Evolutionary conservation across 2,797 vertebrate genomes (phyloP).

Genomic region (Erithacus rubecula): DNA sequence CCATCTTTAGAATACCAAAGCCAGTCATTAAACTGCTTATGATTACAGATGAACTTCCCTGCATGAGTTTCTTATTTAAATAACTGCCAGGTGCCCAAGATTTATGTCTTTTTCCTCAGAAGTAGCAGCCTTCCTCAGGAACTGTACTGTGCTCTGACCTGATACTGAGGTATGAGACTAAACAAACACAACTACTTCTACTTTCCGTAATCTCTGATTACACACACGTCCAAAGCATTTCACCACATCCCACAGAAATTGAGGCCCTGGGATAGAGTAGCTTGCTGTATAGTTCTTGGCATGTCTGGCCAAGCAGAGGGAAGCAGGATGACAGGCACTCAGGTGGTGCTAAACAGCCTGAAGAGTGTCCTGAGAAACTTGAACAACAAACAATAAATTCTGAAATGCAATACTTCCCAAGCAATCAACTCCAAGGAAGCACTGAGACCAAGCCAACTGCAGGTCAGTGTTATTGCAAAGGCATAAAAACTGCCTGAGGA

Average conservation of each 20-base stretch:
- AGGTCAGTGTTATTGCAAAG: neutral
- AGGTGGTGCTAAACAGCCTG: neutral
- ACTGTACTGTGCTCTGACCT: neutral
- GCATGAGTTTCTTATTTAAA: neutral
- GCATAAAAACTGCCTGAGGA: neutral
- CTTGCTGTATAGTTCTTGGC: fast-evolving
- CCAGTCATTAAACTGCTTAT: neutral
- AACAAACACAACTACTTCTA: neutral
- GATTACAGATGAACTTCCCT: neutral
- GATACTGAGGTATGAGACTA: neutral
- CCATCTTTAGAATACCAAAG: neutral
- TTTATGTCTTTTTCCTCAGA: neutral
- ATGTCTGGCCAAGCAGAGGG: neutral
- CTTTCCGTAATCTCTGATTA: neutral
- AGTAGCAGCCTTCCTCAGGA: neutral
- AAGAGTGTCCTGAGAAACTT: neutral
- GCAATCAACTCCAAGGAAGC: neutral
- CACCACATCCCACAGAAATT: neutral
- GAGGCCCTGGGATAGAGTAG: neutral
- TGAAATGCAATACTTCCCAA: neutral
- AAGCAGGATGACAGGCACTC: neutral
- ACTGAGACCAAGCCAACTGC: neutral
- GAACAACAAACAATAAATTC: neutral
- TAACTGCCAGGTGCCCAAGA: neutral
- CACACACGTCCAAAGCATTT: fast-evolving